These are phyloP conservation scores for Labeo calbasu DNA, from an alignment of 2,797 vertebrate species.

Conservation along the genomic window DNA sequence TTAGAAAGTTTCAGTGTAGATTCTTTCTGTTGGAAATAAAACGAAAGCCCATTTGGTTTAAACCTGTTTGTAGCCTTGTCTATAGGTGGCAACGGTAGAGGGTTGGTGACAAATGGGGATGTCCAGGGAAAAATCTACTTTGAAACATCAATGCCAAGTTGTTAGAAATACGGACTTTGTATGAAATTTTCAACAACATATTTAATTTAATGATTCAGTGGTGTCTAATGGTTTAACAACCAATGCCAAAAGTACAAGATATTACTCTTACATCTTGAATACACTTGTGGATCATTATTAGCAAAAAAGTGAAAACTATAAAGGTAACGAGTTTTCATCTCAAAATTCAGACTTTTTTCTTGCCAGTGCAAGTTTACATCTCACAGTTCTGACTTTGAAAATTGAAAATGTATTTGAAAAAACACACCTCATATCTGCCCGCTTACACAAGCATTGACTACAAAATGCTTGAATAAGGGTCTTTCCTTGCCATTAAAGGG, in stretches of 20 bases:
- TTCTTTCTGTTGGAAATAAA: background rate
- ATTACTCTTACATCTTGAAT: background rate
- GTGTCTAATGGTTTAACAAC: background rate
- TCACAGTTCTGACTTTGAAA: no score
- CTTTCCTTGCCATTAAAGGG: no score
- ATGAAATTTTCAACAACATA: background rate
- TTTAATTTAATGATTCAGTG: background rate
- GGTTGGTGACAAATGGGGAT: background rate
- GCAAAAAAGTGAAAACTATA: background rate
- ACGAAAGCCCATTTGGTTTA: background rate
- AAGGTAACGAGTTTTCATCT: no score
- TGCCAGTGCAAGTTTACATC: no score
- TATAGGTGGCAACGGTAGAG: background rate
- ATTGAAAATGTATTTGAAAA: no score
- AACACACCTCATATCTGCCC: no score
- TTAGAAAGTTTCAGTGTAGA: background rate
- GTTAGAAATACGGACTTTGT: background rate
- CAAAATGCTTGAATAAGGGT: no score
- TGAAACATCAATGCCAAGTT: background rate
- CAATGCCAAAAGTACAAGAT: background rate
- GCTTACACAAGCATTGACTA: no score
- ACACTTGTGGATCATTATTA: background rate
- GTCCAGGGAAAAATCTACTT: background rate
- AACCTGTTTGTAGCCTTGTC: background rate
- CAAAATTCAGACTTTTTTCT: no score